Base-by-base conservation (phyloP, 2,797 vertebrate species). In the Hoplostethus atlanticus region DNA sequence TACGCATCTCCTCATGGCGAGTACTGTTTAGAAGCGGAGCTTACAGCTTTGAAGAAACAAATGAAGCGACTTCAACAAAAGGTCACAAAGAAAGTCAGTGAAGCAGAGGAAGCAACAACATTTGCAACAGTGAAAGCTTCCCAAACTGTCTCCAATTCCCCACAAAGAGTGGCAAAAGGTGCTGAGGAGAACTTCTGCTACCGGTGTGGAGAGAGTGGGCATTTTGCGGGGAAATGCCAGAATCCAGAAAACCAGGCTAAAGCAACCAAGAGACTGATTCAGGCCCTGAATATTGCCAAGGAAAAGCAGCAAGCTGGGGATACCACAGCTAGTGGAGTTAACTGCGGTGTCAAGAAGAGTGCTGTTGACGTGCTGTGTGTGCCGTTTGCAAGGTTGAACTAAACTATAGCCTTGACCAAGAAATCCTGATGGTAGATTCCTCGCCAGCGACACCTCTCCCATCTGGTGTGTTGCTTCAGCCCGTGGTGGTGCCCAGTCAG, bases 361-460 rank as follows among this genome's bases (percentile, higher is more conserved):
- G n/a, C 25, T 6, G 16, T 36, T 51, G 4, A 11, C 4, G 11
- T 21, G 1, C 1, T n/a, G n/a, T n/a, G n/a, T 7, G n/a, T 12
- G 56, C 53, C 0, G 30, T 17, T 2, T 79, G 63, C 40, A 42
- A 72, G 47, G 42, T 79, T 2, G 68, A 79, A n/a, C n/a, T n/a
- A n/a, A n/a, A n/a, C n/a, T n/a, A n/a, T n/a, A n/a, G n/a, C 31
- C 3, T 25, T 17, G 16, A 54, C 31, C 8, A 66, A 40, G 57
- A 68, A 6, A 34, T 69, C 6, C 4, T 81, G 0, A 2, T 85
- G 10, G 51, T 81, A 4, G 76, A 79, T 16, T 30, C 47, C 3
- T 48, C 38, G 3, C 21, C 64, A 12, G 1, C 9, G 0, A 9
- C 17, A 0, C 28, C 68, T 8, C 42, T 86, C 0, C 76, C 84